Base-by-base conservation (phyloP, 2,888 invertebrate species). In the Drosophila yooni region DNA sequence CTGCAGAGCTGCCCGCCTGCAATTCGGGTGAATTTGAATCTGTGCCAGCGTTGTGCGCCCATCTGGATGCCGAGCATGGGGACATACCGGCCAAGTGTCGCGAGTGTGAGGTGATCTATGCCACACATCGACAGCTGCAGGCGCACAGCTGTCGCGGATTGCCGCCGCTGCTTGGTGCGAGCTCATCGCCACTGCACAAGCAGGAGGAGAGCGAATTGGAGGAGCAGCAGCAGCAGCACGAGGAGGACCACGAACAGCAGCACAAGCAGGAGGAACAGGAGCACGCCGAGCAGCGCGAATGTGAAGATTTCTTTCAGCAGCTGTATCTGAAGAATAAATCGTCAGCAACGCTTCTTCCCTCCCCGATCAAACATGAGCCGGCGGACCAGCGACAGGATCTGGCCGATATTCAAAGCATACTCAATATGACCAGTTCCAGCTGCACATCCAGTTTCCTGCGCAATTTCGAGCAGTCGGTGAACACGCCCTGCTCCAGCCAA, bases 401-500 rank as follows among this genome's bases (percentile, higher is more conserved):
- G 74, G 97, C 97, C 52, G 97, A 97, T 89, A 97, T 98, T 76
- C 96, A 96, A 91, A 96, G 97, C 34, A 97, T 97, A 76, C 94
- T 97, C 62, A 96, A 96, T 29, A 96, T 97, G 80, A 96, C 97
- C 36, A 96, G 96, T 18, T 92, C 93, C 11, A 93, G 93, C 4
- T 93, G 92, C 36, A 94, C 95, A 48, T 95, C 95, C 33, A 95
- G 95, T 87, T 94, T 96, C 71, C 92, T 96, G 77, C 95, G 95
- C 90, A 95, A 96, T 90, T 94, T 96, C 63, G 93, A 93, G 65
- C 92, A 92, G 43, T 94, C 93, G 76, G 93, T 93, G 3, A 93
- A 93, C 54, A 92, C 93, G 11, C 93, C 93, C 40, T 86, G 86
- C 71, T 92, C 92, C 25, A 92, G 92, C n/a, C 94, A 93, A 25